These are phyloP conservation scores for Vidua macroura DNA, from an alignment of 2,113 vertebrate genomes.

Conservation along the genomic window DNA sequence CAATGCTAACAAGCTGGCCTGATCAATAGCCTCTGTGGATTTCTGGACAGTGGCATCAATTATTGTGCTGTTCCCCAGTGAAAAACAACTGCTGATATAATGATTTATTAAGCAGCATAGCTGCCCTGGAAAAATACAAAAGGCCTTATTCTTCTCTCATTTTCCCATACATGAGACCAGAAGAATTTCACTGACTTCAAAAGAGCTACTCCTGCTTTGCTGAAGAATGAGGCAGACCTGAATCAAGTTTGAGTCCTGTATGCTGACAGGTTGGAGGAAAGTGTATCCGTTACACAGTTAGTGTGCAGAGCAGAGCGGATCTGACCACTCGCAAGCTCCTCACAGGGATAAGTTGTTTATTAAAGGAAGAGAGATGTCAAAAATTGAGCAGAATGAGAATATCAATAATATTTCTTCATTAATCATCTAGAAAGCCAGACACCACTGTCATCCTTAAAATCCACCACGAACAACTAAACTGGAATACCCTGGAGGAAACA, in stretches of 20 bases:
- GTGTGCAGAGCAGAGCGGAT: not conserved
- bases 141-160: conserved; percentile 25
- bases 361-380: not conserved
- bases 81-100: conserved; percentile 45
- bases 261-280: not conserved
- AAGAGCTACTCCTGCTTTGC: not conserved
- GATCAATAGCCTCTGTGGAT: not conserved
- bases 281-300: conserved; percentile 9
- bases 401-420: conserved; percentile 28
- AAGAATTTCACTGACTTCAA: conserved; percentile 51
- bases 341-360: not conserved
- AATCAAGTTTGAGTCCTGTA: not conserved
- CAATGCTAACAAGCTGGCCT: not conserved
- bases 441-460: not conserved
- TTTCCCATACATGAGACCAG: conserved; percentile 31
- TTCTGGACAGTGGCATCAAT: conserved; percentile 13
- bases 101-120: conserved; percentile 57
- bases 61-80: not conserved
- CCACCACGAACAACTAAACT: not conserved
- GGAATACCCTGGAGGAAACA: not conserved
- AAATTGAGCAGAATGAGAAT: conserved; percentile 38
- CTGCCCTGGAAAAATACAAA: conserved; percentile 39
- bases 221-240: not conserved
- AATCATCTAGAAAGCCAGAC: conserved; percentile 2
- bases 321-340: not conserved